Evolutionary conservation across 37 sponge, comb jelly and placozoan species (phyloP), one percentile per base, ranked within the genome.

Genomic region (Sycon ciliatum): DNA sequence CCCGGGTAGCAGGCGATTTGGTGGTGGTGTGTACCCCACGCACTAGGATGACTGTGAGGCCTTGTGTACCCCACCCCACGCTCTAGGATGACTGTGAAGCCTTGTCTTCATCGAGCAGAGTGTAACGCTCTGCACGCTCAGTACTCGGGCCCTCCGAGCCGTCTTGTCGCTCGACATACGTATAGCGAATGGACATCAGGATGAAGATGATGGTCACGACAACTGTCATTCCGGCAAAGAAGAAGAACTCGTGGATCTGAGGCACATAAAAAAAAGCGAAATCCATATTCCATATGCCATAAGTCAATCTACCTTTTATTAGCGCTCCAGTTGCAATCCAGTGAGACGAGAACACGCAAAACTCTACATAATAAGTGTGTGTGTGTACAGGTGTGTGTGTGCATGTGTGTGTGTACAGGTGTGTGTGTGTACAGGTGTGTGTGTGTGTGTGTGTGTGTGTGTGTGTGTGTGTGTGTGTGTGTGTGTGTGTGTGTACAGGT

Each of bases 221-320:
- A 24, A 57, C 78, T 22, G 82, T 89, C 1, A 81, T 40, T 11
- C 62, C 87, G 32, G 95, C 95, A 80, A 94, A 94, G 82, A 90
- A 89, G 80, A 94, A 89, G 37, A 89, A 94, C 65, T 94, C 95
- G 18, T 72, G 32, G 22, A 81, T 75, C 86, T 91, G 63, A 4
- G 24, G 36, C 1, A 6, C 36, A 56, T 32, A 56, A 74, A 39
- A 65, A 1, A 26, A 38, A 34, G 28, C 33, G 36, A 3, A 34
- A 67, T 16, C 37, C 64, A 64, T 9, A 4, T 7, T 9, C 36
- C 28, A 65, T 60, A 60, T 60, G 16, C 63, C 16, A 18, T 9
- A 28, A 23, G 18, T 20, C 13, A 18, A 18, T 46, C 16, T 18
- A 46, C 53, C 16, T 18, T 20, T 46, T 46, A 46, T 46, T 46